phyloP scores from a whole-genome alignment of 2,888 invertebrate species.

The Drosophila fungiperda region DNA sequence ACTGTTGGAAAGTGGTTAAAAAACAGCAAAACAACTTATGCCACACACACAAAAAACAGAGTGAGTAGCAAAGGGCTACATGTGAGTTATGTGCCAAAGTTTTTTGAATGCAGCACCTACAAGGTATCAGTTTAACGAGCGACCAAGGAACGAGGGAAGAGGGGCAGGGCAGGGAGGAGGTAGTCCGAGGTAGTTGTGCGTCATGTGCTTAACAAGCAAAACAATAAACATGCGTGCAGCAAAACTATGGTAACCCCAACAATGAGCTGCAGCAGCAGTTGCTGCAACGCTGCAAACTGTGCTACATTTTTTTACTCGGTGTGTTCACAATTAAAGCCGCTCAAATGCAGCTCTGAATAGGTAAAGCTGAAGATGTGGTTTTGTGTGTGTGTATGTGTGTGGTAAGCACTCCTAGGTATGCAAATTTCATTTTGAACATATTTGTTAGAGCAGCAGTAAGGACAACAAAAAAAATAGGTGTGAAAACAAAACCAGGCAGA shows the following conservation, averaged over 20 bases:
- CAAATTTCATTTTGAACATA: slow-evolving; percentile 64
- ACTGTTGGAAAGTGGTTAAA: neutral
- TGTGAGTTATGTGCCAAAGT: slow-evolving; percentile 49
- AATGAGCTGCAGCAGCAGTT: slow-evolving; percentile 28
- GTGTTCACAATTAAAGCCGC: slow-evolving; percentile 59
- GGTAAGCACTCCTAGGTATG: slow-evolving; percentile 65
- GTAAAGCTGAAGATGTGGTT: slow-evolving; percentile 2
- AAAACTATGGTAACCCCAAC: slow-evolving; percentile 18
- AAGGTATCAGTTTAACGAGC: slow-evolving; percentile 51
- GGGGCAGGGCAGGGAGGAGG: neutral
- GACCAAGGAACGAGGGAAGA: neutral
- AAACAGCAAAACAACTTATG: slow-evolving; percentile 38
- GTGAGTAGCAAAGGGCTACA: slow-evolving; percentile 5
- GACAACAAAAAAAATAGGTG: slow-evolving; percentile 37
- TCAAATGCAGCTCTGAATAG: slow-evolving; percentile 31
- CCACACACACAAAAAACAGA: neutral
- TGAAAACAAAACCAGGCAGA: slow-evolving; percentile 56
- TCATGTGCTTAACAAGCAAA: slow-evolving; percentile 27
- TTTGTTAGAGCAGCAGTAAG: slow-evolving; percentile 24
- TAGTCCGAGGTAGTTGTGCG: neutral
- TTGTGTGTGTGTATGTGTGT: slow-evolving; percentile 23
- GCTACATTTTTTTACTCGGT: slow-evolving; percentile 48
- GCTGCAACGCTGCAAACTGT: slow-evolving; percentile 54
- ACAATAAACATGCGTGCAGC: slow-evolving; percentile 33
- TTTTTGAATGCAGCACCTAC: slow-evolving; percentile 40